A percentile compares a stretch with the other conserved stretches of the same genome.
These are phyloP conservation scores for Mythimna ferrago DNA, from an alignment of 2,888 invertebrate species.

Conservation along the genomic window DNA sequence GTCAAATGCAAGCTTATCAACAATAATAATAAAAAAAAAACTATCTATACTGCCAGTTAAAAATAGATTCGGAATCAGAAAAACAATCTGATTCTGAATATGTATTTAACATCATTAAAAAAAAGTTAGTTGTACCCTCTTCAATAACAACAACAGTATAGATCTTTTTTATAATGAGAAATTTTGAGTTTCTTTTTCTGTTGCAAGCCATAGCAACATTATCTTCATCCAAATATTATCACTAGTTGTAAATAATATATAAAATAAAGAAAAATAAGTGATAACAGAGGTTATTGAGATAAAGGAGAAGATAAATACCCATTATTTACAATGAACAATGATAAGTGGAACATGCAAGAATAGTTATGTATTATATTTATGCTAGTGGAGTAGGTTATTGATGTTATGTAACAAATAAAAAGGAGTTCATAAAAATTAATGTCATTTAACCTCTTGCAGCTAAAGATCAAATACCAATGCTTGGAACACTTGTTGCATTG, in stretches of 20 bases:
- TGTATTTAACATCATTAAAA: too few relatives aligned
- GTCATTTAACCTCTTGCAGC: neutral
- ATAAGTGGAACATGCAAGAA: constrained; percentile 29
- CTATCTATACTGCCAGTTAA: too few relatives aligned
- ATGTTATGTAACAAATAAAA: constrained; percentile 10
- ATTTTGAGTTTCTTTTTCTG: neutral
- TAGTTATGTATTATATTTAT: constrained; percentile 23
- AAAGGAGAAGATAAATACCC: constrained; percentile 42
- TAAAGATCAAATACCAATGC: constrained; percentile 3
- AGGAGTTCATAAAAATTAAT: constrained; percentile 7
- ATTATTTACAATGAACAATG: constrained; percentile 46
- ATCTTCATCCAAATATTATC: constrained; percentile 35
- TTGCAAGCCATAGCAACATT: constrained; percentile 12
- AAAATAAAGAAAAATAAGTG: constrained; percentile 39
- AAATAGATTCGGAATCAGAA: too few relatives aligned
- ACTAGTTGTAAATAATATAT: constrained; percentile 20
- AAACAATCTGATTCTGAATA: too few relatives aligned
- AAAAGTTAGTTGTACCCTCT: too few relatives aligned
- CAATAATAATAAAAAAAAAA: too few relatives aligned
- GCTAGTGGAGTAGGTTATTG: constrained; percentile 26
- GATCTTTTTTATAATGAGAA: too few relatives aligned
- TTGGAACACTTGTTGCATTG: neutral
- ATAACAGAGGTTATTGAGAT: constrained; percentile 56
- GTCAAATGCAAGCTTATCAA: too few relatives aligned
- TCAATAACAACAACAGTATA: too few relatives aligned